Evolutionary conservation across 1,140 invertebrate genomes (phyloP).

Genomic region (Coboldia fuscipes): DNA sequence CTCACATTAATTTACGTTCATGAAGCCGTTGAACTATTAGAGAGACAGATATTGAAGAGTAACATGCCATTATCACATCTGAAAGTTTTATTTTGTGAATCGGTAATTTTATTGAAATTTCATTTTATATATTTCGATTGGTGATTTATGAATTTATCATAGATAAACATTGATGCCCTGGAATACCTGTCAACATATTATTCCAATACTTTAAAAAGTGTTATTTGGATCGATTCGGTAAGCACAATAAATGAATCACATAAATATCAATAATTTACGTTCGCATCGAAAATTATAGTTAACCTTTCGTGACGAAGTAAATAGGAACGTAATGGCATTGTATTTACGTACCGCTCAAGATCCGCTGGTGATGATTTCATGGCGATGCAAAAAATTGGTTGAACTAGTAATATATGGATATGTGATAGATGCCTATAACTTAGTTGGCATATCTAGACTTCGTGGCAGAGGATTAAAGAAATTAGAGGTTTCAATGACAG

Average conservation of each 20-base stretch:
- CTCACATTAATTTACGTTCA: slow-evolving; percentile 52
- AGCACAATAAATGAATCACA: slow-evolving; percentile 1
- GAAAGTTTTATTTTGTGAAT: slow-evolving; percentile 51
- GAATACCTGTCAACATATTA: slow-evolving; percentile 35
- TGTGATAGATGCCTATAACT: slow-evolving; percentile 25
- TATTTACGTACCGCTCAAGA: slow-evolving; percentile 24
- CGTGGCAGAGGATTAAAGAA: slow-evolving; percentile 32
- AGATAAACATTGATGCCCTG: slow-evolving; percentile 30
- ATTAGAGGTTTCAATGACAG: slow-evolving; percentile 36
- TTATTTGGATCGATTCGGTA: slow-evolving; percentile 47
- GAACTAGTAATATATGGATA: slow-evolving; percentile 37
- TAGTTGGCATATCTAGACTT: slow-evolving; percentile 44
- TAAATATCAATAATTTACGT: not conserved
- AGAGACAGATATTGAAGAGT: slow-evolving; percentile 36
- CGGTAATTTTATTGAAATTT: slow-evolving; percentile 20
- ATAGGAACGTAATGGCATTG: slow-evolving; percentile 10
- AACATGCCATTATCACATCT: slow-evolving; percentile 54
- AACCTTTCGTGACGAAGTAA: slow-evolving; percentile 19
- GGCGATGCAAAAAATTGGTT: slow-evolving; percentile 43
- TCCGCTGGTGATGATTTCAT: slow-evolving; percentile 52
- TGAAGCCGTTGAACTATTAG: slow-evolving; percentile 35
- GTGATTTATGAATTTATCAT: slow-evolving; percentile 6
- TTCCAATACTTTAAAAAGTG: slow-evolving; percentile 32
- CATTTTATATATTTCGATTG: not conserved
- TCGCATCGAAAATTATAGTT: slow-evolving; percentile 12